Evolutionary conservation across 2,797 vertebrate genomes (phyloP).

Genomic region (Cirrhinus mrigala): DNA sequence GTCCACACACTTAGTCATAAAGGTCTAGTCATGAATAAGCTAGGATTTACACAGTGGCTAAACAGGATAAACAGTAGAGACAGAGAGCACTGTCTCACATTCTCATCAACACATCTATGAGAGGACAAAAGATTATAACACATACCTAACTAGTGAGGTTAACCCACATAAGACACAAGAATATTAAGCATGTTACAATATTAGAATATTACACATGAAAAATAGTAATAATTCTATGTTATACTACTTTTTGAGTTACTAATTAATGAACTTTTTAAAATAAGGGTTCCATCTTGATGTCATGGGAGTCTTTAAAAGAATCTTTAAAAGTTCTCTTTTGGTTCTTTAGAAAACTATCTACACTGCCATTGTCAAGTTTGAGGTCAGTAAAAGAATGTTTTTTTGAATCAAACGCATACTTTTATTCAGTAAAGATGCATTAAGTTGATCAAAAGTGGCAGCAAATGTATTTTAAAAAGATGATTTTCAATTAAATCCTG

Average conservation of each 20-base stretch:
- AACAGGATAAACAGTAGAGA: slow-evolving; percentile 6
- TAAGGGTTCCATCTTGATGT: neutral
- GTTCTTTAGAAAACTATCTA: neutral
- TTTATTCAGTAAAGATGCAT: neutral
- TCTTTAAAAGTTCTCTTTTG: neutral
- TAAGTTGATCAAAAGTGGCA: neutral
- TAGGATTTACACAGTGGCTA: slow-evolving; percentile 45
- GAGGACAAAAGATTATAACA: neutral
- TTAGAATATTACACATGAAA: neutral
- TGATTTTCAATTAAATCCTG: too few species aligned
- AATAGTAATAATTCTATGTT: neutral
- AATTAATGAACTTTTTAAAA: neutral
- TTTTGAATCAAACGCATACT: too few species aligned
- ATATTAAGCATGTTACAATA: too few species aligned
- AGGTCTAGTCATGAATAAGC: slow-evolving; percentile 23
- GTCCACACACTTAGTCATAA: slow-evolving; percentile 14
- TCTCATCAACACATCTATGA: slow-evolving; percentile 5
- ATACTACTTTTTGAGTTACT: neutral
- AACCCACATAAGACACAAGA: neutral
- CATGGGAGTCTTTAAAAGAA: too few species aligned
- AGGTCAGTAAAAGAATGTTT: neutral
- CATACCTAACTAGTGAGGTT: neutral
- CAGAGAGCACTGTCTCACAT: too few species aligned
- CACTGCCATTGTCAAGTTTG: neutral
- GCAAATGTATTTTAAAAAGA: neutral